Conservation (phyloP, 2,888 invertebrate genomes). For the Acleris holmiana region DNA sequence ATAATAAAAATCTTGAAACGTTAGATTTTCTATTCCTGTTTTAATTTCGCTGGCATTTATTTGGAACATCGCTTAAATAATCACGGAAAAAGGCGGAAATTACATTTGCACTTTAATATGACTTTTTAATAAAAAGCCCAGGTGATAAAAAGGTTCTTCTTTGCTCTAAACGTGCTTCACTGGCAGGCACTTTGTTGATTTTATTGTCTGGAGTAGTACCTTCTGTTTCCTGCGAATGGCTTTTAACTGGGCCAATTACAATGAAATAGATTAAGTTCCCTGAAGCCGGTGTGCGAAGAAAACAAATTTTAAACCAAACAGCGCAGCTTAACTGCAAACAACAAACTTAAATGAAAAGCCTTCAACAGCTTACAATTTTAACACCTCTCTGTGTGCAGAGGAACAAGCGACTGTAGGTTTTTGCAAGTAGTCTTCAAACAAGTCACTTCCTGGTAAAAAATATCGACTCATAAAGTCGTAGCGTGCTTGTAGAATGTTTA, state of each 20-base stretch:
- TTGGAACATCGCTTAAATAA: constrained; percentile 34
- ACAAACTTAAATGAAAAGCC: constrained; percentile 35
- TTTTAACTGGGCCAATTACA: constrained; percentile 14
- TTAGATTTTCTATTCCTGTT: constrained; percentile 50
- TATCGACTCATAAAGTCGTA: neutral
- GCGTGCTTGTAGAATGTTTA: constrained; percentile 15
- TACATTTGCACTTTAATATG: constrained; percentile 8
- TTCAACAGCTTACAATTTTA: constrained; percentile 30
- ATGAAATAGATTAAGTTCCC: neutral
- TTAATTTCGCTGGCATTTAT: constrained; percentile 37
- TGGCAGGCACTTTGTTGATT: neutral
- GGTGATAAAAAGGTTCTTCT: constrained; percentile 10
- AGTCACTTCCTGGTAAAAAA: neutral
- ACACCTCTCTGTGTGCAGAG: constrained; percentile 21
- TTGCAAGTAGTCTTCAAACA: constrained; percentile 1
- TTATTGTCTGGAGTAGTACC: neutral
- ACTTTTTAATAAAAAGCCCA: constrained; percentile 7
- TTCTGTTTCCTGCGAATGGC: neutral
- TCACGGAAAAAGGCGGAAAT: constrained; percentile 21
- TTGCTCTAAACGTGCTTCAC: neutral
- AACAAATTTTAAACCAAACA: constrained; percentile 23
- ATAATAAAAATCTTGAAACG: constrained; percentile 55
- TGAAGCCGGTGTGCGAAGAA: constrained; percentile 12
- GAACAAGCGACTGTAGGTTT: constrained; percentile 16
- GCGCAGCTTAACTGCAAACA: constrained; percentile 28